Evolutionary conservation across 2,113 vertebrate genomes (phyloP), one percentile per base, ranked within the genome.

Genomic region (Electrona antarctica): DNA sequence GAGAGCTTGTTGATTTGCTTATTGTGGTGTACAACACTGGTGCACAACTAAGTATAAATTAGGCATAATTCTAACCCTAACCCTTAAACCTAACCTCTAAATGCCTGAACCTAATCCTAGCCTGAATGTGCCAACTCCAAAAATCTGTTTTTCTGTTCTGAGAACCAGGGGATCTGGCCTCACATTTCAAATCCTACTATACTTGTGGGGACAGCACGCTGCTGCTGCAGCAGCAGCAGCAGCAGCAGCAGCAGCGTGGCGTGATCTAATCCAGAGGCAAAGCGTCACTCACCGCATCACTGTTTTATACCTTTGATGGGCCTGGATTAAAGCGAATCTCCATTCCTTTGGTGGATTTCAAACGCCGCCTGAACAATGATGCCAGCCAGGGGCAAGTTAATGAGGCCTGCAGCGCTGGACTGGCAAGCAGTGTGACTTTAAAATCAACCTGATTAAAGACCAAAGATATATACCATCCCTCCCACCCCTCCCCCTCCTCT

Each of bases 281-380:
- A 74, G 88, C 90, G 88, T 92, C 87, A 48, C 92, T n/a, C 89
- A 92, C 90, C 87, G 90, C 89, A 90, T 91, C 92, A 69, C 86
- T 93, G 87, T 87, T 94, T 87, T 94, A 21, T 21, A 95, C 92
- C 93, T 96, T 96, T 96, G 95, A 96, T 94, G 93, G 92, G 90
- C 80, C 76, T 72, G 94, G 95, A 96, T 96, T 96, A 96, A 93
- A 94, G 91, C 88, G 94, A 95, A 95, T 95, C 95, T 94, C 92
- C 92, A 92, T 94, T 94, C 92, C 94, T 95, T 95, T 94, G 94
- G 94, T 95, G 93, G 84, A 95, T 95, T 95, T 95, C 95, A 95
- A 96, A 96, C 92, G 85, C 91, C 77, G 78, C 85, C 83, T 84
- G 89, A 92, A 97, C 95, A 96, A 96, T 96, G 93, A 95, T 94